Conservation (phyloP, 2,113 vertebrate genomes). For the Triplophysa dalaica region DNA sequence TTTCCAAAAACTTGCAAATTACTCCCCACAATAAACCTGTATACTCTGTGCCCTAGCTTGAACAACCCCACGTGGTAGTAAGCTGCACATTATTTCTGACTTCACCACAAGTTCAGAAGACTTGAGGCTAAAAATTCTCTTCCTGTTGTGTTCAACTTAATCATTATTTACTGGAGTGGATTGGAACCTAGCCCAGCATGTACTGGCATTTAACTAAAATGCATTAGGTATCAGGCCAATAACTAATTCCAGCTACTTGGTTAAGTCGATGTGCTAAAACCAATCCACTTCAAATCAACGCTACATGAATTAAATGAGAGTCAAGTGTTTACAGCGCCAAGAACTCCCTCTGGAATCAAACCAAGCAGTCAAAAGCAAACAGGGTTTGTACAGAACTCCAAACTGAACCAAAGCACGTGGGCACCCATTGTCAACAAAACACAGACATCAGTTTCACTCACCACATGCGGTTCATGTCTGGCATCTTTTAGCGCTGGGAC, state of each 20-base stretch:
- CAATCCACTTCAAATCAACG: conserved; percentile 6
- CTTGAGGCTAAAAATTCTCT: not conserved
- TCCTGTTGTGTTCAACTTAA: not conserved
- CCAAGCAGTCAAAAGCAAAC: too few relatives aligned
- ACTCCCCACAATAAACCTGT: not conserved
- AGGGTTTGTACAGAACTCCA: too few relatives aligned
- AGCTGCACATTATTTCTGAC: not conserved
- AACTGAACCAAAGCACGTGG: too few relatives aligned
- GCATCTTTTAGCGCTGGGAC: too few relatives aligned
- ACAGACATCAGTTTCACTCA: too few relatives aligned
- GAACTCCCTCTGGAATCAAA: too few relatives aligned
- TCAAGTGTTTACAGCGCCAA: too few relatives aligned
- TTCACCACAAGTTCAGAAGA: not conserved
- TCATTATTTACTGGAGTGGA: not conserved
- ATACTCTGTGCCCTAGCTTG: not conserved
- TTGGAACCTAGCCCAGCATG: not conserved
- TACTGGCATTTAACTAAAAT: not conserved
- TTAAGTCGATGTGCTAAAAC: not conserved
- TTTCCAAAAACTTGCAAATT: not conserved
- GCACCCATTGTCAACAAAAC: too few relatives aligned
- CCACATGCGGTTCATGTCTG: too few relatives aligned
- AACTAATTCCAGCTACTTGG: conserved; percentile 9
- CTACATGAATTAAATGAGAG: not conserved
- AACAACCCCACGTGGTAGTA: not conserved
- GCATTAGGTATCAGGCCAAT: not conserved